Evolutionary conservation across 2,113 vertebrate genomes (phyloP).

Genomic region (Clarias magur): DNA sequence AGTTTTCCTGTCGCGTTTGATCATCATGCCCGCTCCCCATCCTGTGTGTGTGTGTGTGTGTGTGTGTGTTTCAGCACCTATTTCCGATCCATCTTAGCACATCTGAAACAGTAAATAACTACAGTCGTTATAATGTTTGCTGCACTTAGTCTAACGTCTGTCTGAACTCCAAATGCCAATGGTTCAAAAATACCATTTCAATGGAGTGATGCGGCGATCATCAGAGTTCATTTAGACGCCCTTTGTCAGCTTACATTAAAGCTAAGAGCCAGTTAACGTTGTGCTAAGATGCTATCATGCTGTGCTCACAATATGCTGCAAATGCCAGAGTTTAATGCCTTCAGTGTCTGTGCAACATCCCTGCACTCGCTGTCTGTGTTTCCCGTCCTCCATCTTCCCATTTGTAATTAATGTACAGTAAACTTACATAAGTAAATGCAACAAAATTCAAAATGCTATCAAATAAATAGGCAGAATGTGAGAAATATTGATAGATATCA

Average conservation of each 20-base stretch:
- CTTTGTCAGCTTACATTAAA: conserved; percentile 41
- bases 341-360: conserved; percentile 40
- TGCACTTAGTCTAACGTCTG: neutral
- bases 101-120: neutral
- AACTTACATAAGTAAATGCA: neutral
- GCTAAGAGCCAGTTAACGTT: conserved; percentile 37
- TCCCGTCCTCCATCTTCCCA: neutral
- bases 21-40: neutral
- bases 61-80: neutral
- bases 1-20: neutral
- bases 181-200: conserved; percentile 23
- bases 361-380: neutral
- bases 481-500: neutral
- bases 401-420: neutral
- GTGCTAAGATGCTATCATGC: conserved; percentile 50
- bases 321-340: conserved; percentile 53
- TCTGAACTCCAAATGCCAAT: conserved; percentile 35
- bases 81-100: neutral
- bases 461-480: neutral
- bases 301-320: conserved; percentile 40
- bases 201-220: conserved; percentile 15
- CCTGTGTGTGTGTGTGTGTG: neutral
- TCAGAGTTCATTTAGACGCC: conserved; percentile 20
- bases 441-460: neutral
- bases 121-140: neutral